Evolutionary conservation across 1,140 invertebrate genomes (phyloP).

Genomic region (Drosophila sproati): DNA sequence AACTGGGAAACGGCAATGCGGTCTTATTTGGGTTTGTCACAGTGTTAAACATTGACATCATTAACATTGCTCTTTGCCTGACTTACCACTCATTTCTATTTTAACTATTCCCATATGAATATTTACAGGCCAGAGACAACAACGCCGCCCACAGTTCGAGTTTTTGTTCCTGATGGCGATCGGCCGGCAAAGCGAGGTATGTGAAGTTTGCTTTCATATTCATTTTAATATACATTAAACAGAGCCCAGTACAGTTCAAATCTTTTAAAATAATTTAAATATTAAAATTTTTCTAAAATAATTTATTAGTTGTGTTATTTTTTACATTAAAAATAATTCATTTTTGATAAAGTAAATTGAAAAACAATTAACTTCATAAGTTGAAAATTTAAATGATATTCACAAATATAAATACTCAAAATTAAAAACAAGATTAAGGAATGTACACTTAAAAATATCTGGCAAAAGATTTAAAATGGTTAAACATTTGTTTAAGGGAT

Average conservation of each 20-base stretch:
- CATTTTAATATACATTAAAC: neutral
- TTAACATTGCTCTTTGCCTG: constrained; percentile 11
- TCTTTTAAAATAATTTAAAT: no score
- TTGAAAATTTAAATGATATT: no score
- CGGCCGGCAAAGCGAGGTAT: constrained; percentile 34
- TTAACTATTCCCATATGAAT: neutral
- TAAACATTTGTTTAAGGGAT: no score
- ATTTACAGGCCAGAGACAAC: constrained; percentile 32
- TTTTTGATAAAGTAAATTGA: no score
- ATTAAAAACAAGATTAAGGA: no score
- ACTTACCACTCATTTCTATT: neutral
- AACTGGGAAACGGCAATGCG: constrained; percentile 20
- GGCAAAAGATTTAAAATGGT: no score
- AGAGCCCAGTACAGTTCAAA: neutral
- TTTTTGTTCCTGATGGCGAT: constrained; percentile 8
- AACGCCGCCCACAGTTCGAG: constrained; percentile 20
- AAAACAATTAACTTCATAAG: no score
- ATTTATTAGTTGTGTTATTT: no score
- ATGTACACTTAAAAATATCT: no score
- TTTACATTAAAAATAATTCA: no score
- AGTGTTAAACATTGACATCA: constrained; percentile 21
- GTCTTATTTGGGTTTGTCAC: constrained; percentile 38
- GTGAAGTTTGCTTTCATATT: neutral
- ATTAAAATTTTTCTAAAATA: no score
- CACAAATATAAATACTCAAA: no score